phyloP scores from a whole-genome alignment of 1,140 invertebrate species.

The Trichonephila inaurata region DNA sequence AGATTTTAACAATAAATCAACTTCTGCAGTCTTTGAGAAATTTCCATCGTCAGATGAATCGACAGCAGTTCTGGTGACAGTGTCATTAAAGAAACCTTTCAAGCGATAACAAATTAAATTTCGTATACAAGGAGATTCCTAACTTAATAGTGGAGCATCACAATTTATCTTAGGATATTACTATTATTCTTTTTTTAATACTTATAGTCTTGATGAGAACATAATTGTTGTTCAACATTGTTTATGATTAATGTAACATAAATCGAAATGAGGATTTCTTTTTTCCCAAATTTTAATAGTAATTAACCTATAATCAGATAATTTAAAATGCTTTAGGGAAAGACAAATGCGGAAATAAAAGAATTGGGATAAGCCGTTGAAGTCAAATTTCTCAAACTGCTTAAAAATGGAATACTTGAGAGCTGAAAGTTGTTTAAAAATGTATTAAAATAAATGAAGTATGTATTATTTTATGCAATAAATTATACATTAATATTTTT shows the following conservation, averaged over 20 bases:
- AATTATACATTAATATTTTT: too few relatives aligned
- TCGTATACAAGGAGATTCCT: neutral
- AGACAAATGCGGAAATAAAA: too few relatives aligned
- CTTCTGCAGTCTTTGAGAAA: conserved; percentile 34
- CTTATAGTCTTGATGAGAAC: neutral
- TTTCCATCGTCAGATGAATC: conserved; percentile 44
- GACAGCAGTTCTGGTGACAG: conserved; percentile 1
- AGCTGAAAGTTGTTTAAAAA: too few relatives aligned
- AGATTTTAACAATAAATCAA: conserved; percentile 55
- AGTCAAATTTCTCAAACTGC: too few relatives aligned
- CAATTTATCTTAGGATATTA: conserved; percentile 6
- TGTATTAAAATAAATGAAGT: too few relatives aligned
- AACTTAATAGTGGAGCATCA: neutral
- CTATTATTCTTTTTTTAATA: neutral
- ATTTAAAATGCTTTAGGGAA: too few relatives aligned
- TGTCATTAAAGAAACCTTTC: conserved; percentile 60
- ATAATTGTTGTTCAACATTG: neutral
- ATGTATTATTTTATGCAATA: too few relatives aligned
- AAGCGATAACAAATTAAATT: conserved; percentile 57
- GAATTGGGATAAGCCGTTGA: too few relatives aligned
- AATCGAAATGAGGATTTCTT: neutral
- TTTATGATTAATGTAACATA: neutral
- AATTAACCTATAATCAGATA: too few relatives aligned
- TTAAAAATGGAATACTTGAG: too few relatives aligned
- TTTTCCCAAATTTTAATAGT: too few relatives aligned